Evolutionary conservation across 2,888 invertebrate genomes (phyloP).

Genomic region (Thereva nobilitata): DNA sequence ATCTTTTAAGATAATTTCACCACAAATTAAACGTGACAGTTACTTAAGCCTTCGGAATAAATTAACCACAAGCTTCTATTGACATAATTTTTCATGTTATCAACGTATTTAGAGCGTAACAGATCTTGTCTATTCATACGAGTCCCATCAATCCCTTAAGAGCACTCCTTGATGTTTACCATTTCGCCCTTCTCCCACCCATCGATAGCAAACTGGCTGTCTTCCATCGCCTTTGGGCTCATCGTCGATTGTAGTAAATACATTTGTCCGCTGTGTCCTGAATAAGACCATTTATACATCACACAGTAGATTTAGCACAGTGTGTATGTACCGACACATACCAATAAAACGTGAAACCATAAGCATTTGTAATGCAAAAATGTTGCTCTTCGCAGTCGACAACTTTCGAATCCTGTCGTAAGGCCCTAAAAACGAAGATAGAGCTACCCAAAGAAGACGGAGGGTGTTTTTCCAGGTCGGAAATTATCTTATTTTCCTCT

Average conservation of each 20-base stretch:
- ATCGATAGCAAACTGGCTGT: background rate
- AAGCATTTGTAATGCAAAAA: conserved; percentile 42
- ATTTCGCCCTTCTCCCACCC: conserved; percentile 26
- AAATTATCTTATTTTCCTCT: conserved; percentile 7
- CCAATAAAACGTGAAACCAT: conserved; percentile 27
- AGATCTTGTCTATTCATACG: conserved; percentile 27
- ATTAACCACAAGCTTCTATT: no score
- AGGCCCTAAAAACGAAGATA: background rate
- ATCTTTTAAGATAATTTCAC: no score
- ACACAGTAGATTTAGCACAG: conserved; percentile 13
- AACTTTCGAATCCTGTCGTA: no score
- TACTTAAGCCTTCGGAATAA: no score
- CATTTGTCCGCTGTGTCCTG: conserved; percentile 41
- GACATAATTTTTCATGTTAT: conserved; percentile 25
- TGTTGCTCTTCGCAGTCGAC: conserved; percentile 11
- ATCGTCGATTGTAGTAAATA: conserved; percentile 39
- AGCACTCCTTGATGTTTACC: conserved; percentile 7
- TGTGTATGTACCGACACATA: conserved; percentile 4
- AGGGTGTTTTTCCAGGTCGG: conserved; percentile 7
- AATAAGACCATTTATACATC: conserved; percentile 37
- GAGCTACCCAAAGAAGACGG: conserved; percentile 8
- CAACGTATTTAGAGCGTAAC: conserved; percentile 26
- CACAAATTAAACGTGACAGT: no score
- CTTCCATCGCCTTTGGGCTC: conserved; percentile 26
- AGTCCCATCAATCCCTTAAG: conserved; percentile 20